These are phyloP conservation scores for Atlantisia rogersi DNA, from an alignment of 2,113 vertebrate genomes.

Conservation along the genomic window DNA sequence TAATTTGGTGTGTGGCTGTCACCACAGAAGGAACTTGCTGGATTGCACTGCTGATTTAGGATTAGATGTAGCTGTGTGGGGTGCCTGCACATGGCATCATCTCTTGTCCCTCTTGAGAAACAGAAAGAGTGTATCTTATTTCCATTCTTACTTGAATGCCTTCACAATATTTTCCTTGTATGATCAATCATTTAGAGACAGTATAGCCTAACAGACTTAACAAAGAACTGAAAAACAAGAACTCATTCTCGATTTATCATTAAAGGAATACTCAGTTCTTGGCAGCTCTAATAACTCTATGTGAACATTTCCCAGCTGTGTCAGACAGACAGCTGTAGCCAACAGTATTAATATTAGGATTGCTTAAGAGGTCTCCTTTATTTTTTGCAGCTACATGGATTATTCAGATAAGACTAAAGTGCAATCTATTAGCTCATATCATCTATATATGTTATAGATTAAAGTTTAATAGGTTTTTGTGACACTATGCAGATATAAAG, in stretches of 20 bases:
- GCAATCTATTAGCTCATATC: neutral
- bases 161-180: neutral
- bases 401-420: neutral
- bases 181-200: neutral
- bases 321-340: neutral
- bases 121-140: neutral
- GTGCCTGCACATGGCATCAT: neutral
- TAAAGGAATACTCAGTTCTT: neutral
- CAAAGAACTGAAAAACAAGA: conserved; percentile 20
- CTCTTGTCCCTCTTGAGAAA: neutral
- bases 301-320: conserved; percentile 5
- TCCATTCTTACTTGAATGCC: neutral
- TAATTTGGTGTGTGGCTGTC: neutral
- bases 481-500: neutral
- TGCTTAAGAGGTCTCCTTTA: neutral
- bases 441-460: neutral
- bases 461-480: neutral
- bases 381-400: neutral
- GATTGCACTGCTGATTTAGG: neutral
- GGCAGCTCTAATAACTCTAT: neutral
- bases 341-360: neutral
- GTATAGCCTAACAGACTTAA: neutral
- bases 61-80: neutral
- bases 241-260: neutral
- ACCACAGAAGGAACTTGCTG: neutral